Conservation (phyloP, 2,797 vertebrate species). For the Epinephelus malabaricus region DNA sequence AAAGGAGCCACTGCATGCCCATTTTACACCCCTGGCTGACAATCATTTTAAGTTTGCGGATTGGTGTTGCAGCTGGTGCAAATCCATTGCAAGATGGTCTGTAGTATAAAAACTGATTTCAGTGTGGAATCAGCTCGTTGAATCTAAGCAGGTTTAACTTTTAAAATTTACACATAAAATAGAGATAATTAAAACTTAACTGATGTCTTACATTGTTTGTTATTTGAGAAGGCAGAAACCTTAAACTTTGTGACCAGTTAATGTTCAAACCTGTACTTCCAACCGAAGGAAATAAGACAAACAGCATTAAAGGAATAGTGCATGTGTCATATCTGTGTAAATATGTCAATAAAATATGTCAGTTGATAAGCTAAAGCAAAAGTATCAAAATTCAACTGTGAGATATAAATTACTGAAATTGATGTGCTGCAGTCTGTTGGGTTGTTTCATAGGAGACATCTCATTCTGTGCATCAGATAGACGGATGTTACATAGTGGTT, state of each 20-base stretch:
- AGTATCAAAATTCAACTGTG: too few species aligned
- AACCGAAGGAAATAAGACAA: neutral
- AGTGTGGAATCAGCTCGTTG: neutral
- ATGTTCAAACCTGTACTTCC: neutral
- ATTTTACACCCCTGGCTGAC: too few species aligned
- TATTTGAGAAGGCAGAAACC: neutral
- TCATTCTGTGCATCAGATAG: neutral
- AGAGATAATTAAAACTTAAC: neutral
- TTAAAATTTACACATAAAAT: neutral
- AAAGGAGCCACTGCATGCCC: too few species aligned
- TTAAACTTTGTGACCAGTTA: neutral
- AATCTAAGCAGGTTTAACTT: neutral
- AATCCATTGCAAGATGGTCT: too few species aligned
- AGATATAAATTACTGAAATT: neutral
- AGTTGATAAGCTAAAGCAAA: too few species aligned
- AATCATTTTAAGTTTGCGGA: too few species aligned
- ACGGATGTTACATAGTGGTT: too few species aligned
- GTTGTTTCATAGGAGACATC: neutral
- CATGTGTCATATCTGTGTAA: neutral
- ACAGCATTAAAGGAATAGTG: too few species aligned
- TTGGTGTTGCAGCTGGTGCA: too few species aligned
- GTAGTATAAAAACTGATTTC: neutral
- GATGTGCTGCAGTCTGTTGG: neutral
- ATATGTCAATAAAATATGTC: too few species aligned
- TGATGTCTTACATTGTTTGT: neutral